phyloP scores from a whole-genome alignment of 2,888 invertebrate genomes.

The Drosophila nr. medialis region DNA sequence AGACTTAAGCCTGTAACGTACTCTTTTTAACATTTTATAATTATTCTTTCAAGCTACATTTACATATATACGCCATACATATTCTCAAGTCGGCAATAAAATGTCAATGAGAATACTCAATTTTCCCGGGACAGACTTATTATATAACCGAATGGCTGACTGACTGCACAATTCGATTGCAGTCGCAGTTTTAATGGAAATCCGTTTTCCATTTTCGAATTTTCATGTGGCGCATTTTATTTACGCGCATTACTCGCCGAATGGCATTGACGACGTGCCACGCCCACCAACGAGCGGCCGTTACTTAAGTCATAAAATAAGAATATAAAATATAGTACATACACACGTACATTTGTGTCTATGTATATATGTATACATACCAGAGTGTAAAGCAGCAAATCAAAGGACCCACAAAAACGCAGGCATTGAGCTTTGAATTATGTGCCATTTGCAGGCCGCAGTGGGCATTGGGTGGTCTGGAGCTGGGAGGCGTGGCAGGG shows the following conservation, averaged over 20 bases:
- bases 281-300: conserved; percentile 30
- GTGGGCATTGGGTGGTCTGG: not conserved
- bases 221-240: conserved; percentile 41
- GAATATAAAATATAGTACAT: conserved; percentile 2
- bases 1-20: not conserved
- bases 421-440: conserved; percentile 33
- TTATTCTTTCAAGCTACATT: not conserved
- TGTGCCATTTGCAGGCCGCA: conserved; percentile 31
- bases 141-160: conserved; percentile 16
- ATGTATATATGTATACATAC: conserved; percentile 4
- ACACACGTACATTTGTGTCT: not conserved
- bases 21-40: not conserved
- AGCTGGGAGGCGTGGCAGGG: conserved; percentile 9
- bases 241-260: conserved; percentile 34
- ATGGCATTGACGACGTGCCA: conserved; percentile 19
- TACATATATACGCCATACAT: not conserved
- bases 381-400: conserved; percentile 27
- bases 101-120: conserved; percentile 14
- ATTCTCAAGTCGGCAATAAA: not conserved
- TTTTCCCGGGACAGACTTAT: not conserved
- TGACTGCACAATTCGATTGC: conserved; percentile 27
- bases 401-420: conserved; percentile 30
- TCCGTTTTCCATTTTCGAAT: conserved; percentile 20
- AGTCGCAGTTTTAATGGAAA: conserved; percentile 36
- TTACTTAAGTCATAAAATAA: conserved; percentile 43